Base-by-base conservation (phyloP, 92 coral and sea anemone genomes). In the Umimayanthus kanabou region DNA sequence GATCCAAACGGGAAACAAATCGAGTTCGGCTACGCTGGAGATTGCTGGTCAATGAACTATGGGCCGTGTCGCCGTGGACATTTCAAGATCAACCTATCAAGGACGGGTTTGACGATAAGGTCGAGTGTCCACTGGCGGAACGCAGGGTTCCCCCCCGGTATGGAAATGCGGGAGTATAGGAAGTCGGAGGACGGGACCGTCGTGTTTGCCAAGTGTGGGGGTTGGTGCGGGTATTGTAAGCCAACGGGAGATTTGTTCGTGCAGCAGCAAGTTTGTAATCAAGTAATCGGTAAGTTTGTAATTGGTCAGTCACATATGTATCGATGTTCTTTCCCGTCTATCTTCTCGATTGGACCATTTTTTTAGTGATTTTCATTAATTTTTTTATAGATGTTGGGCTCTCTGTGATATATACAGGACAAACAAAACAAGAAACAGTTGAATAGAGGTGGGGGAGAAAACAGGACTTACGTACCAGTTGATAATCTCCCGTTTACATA, bases 191-290 rank as follows among this genome's bases (percentile, higher is more conserved):
- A 96, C 73, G 98, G 99, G 6, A 93, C 93, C 25, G 81, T 95
- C 65, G 95, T 94, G 1, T 97, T 98, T 11, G 98, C 99, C 3
- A 97, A 95, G 89, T 97, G 99, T 39, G 99, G 99, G 9, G 99
- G 99, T 2, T 94, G 98, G 95, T 97, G 99, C 64, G 99, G 96
- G 13, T 90, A 78, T 4, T 97, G 99, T 86, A 80, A 87, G 43
- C 98, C 99, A 13, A 82, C 50, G 2, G 98, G 97, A 50, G 92
- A 92, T 50, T 76, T 97, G 87, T 29, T 73, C 7, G 84, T 97
- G 22, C 89, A 90, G 53, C 98, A 93, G 88, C 86, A 91, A 61
- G 93, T 86, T 18, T 96, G 99, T 67, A 89, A 84, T n/a, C 90
- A 86, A 69, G 72, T 85, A 80, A 84, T 61, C 39, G 91, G 98